A percentile compares a stretch with the other conserved stretches of the same genome.
Evolutionary conservation across 2,888 invertebrate genomes (phyloP).

Genomic region (Epinotia demarniana): DNA sequence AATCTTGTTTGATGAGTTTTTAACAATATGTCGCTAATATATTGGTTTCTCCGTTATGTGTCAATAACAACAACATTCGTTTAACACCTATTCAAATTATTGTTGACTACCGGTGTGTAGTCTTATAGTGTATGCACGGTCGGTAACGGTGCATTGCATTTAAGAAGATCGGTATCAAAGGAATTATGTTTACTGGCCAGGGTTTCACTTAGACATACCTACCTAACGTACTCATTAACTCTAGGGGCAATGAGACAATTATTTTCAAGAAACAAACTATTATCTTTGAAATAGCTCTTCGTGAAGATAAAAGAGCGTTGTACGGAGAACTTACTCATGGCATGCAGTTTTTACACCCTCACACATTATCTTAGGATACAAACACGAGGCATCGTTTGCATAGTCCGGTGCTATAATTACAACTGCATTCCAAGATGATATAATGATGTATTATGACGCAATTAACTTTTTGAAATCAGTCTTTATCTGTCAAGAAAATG

Average conservation of each 20-base stretch:
- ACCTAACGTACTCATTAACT: slow-evolving; percentile 14
- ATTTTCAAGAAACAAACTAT: slow-evolving; percentile 6
- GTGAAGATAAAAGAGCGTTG: slow-evolving; percentile 26
- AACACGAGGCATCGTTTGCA: slow-evolving; percentile 34
- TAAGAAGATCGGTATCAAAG: background rate
- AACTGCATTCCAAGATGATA: slow-evolving; percentile 64
- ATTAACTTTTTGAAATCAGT: slow-evolving; percentile 60
- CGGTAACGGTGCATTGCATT: background rate
- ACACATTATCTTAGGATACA: slow-evolving; percentile 37
- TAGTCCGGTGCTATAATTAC: slow-evolving; percentile 40
- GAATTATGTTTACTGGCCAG: background rate
- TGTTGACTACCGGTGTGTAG: background rate
- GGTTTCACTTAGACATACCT: background rate
- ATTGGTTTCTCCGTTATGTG: slow-evolving; percentile 27
- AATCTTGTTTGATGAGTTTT: slow-evolving; percentile 43
- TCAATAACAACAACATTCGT: slow-evolving; percentile 1
- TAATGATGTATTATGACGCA: slow-evolving; percentile 66
- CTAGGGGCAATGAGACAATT: slow-evolving; percentile 19
- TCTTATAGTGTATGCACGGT: background rate
- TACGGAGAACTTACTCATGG: slow-evolving; percentile 26
- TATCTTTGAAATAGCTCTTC: slow-evolving; percentile 27
- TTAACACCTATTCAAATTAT: slow-evolving; percentile 7
- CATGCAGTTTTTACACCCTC: slow-evolving; percentile 41
- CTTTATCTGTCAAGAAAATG: slow-evolving; percentile 67
- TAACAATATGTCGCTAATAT: slow-evolving; percentile 32